A percentile compares a stretch with the other conserved stretches of the same genome.
phyloP scores from a whole-genome alignment of 2,113 vertebrate species.

The Brachirus orientalis region DNA sequence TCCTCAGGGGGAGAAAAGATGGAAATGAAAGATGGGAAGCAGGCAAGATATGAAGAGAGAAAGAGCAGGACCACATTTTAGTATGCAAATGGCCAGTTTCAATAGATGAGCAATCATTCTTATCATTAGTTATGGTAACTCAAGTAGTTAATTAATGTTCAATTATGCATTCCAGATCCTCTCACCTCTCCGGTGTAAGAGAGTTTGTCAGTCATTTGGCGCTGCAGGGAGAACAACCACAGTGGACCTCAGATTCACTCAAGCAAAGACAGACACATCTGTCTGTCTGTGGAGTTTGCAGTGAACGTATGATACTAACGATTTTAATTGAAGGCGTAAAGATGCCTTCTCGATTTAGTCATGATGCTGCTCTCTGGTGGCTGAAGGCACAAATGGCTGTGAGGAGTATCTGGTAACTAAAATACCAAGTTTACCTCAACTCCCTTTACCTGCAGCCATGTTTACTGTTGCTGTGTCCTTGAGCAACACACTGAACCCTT shows the following conservation, averaged over 20 bases:
- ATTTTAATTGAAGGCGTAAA: conserved; percentile 43
- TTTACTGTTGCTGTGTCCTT: conserved; percentile 50
- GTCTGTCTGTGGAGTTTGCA: conserved; percentile 15
- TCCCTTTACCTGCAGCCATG: conserved; percentile 19
- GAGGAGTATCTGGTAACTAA: conserved; percentile 1
- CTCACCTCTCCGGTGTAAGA: conserved; percentile 53
- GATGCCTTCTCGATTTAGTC: conserved; percentile 9
- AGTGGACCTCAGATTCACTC: conserved; percentile 10
- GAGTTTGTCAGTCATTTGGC: conserved; percentile 56
- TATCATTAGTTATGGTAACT: conserved; percentile 57
- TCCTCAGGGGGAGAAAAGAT: conserved; percentile 20
- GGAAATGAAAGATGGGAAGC: background rate
- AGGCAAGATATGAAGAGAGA: background rate
- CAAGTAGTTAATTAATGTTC: conserved; percentile 52
- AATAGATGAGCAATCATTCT: conserved; percentile 59
- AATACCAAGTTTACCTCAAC: conserved; percentile 6
- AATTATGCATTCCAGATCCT: conserved; percentile 57
- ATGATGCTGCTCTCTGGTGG: conserved; percentile 14
- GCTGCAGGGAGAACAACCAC: conserved; percentile 22
- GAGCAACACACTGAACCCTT: conserved; percentile 19
- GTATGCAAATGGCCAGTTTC: conserved; percentile 50
- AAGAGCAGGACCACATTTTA: conserved; percentile 30
- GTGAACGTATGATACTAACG: background rate
- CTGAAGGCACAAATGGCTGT: background rate
- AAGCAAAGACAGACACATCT: conserved; percentile 38